Base-by-base conservation (phyloP, 2,888 invertebrate species). In the Deroplatys truncata region DNA sequence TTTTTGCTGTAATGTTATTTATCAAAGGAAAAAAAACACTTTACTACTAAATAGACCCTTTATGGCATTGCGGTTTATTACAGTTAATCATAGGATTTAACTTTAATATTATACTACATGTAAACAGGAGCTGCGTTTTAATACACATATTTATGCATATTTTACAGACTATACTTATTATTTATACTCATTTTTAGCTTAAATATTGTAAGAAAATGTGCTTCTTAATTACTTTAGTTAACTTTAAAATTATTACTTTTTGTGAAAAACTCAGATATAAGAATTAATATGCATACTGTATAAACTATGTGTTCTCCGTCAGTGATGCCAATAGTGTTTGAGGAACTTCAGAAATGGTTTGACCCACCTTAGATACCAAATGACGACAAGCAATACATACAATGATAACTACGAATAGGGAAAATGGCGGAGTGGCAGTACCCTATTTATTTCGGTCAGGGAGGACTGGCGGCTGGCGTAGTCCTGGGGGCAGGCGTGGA, bases 401-500 rank as follows among this genome's bases (percentile, higher is more conserved):
- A 72, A 72, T 72, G 7, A 72, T 72, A 72, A 72, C 25, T 72
- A 72, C 16, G 56, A 25, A 20, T 72, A 72, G 56, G 56, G 56
- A 72, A 72, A 72, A 72, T 72, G 56, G 56, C 56, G 56, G 56
- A 72, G 56, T 72, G 87, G 82, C 43, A 83, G 84, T 89, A 89
- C 89, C 89, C 89, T 87, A 82, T 86, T 88, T 56, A 85, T 88
- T 84, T 86, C 86, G 86, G 84, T 89, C 89, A 89, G 82, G 89
- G 89, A 25, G 84, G 88, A 49, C 85, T 85, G 86, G 84, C 56
- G 82, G 43, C 89, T 20, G 56, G 56, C 20, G 56, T 72, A 72
- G 56, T 72, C 56, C 56, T 72, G 56, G 56, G 28, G 85, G 29
- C 92, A 92, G 92, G 92, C 92, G 92, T 92, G 92, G 91, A 91